Conservation (phyloP, 2,888 invertebrate genomes). For the Ophion ventricosus region DNA sequence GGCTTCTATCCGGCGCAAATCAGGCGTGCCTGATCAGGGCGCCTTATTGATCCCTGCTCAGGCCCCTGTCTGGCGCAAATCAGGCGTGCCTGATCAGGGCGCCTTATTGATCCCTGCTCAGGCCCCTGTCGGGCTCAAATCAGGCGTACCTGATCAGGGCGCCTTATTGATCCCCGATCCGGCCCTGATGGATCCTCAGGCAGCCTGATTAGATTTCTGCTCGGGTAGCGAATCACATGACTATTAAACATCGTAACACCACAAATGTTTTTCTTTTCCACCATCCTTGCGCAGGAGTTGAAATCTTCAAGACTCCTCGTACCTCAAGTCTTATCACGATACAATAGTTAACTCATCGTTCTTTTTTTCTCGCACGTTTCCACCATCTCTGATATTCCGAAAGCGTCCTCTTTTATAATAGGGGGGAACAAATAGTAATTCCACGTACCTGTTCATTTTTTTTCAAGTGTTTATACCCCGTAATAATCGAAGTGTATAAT, state of each 20-base stretch:
- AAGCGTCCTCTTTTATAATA: background rate
- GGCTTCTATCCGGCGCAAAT: too few relatives aligned
- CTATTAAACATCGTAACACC: background rate
- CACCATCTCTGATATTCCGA: background rate
- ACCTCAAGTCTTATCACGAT: background rate
- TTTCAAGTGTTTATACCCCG: background rate
- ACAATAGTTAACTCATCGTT: background rate
- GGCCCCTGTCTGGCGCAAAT: too few relatives aligned
- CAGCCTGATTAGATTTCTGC: too few relatives aligned
- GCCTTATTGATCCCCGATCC: too few relatives aligned
- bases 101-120: too few relatives aligned
- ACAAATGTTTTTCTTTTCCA: background rate
- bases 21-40: too few relatives aligned
- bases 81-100: too few relatives aligned
- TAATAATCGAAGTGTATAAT: constrained; percentile 9
- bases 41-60: too few relatives aligned
- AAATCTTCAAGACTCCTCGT: too few relatives aligned
- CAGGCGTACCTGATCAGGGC: too few relatives aligned
- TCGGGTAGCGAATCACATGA: background rate
- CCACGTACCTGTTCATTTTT: constrained; percentile 46
- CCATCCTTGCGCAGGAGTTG: background rate
- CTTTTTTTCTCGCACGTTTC: background rate
- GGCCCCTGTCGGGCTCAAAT: too few relatives aligned
- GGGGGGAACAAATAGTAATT: background rate
- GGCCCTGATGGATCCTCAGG: too few relatives aligned